Evolutionary conservation across 2,888 invertebrate species (phyloP).

Genomic region (Nephrotoma appendiculata): DNA sequence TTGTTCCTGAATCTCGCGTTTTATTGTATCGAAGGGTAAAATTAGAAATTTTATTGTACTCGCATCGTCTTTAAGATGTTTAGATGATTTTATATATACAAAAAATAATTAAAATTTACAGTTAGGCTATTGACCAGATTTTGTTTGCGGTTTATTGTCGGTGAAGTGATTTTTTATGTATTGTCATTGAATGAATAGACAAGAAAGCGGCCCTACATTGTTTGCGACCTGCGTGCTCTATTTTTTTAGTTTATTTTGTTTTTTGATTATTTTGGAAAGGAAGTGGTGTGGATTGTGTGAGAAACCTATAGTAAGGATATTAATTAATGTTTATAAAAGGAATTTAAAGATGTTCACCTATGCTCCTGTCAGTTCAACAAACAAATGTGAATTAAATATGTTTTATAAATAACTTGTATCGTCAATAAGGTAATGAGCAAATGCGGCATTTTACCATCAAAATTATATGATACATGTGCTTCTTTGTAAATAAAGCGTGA

Average conservation of each 20-base stretch:
- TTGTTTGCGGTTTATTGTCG: not conserved
- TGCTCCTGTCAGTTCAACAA: no score
- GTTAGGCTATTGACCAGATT: not conserved
- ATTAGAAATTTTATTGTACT: not conserved
- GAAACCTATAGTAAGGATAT: no score
- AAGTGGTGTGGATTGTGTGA: no score
- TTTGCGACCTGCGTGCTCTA: not conserved
- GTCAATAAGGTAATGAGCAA: no score
- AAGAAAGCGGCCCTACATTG: not conserved
- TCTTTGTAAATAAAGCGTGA: no score
- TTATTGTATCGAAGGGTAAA: not conserved
- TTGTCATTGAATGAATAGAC: not conserved
- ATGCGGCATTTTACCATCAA: no score
- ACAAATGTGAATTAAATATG: no score
- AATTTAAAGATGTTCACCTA: no score
- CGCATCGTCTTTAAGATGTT: not conserved
- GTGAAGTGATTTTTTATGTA: not conserved
- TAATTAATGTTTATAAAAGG: no score
- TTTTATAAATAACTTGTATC: no score
- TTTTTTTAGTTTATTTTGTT: not conserved
- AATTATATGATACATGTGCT: no score
- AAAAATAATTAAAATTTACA: not conserved
- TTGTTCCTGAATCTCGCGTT: not conserved
- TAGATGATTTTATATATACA: not conserved
- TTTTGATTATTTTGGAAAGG: no score